A percentile compares a stretch with the other conserved stretches of the same genome.
Conservation (phyloP, 2,113 vertebrate species). For the Pluvianellus socialis region DNA sequence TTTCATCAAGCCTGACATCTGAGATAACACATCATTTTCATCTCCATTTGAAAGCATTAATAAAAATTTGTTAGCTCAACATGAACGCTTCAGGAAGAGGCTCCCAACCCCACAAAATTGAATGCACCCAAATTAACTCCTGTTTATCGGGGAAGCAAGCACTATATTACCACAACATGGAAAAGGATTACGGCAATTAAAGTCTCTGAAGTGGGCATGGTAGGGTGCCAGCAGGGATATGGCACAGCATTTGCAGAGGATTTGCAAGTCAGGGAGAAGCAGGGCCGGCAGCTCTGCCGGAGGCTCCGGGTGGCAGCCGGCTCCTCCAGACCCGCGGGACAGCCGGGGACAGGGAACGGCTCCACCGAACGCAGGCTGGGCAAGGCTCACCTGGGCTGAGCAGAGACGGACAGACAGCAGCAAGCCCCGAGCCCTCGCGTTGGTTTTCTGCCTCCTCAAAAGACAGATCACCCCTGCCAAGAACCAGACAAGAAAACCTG, state of each 20-base stretch:
- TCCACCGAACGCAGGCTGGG: no score
- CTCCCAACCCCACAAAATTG: not conserved
- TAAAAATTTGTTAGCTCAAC: constrained; percentile 16
- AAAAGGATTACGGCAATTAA: not conserved
- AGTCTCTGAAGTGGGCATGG: not conserved
- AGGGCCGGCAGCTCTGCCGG: not conserved
- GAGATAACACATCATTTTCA: constrained; percentile 1
- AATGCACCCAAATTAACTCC: not conserved
- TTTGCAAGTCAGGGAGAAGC: not conserved
- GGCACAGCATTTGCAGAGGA: not conserved
- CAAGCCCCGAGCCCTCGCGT: rapidly evolving
- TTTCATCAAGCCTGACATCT: not conserved
- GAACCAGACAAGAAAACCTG: not conserved
- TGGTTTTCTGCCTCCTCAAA: not conserved
- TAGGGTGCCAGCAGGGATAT: rapidly evolving
- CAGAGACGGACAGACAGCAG: no score
- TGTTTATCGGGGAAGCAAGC: not conserved
- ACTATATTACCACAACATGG: not conserved
- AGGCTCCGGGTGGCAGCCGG: not conserved
- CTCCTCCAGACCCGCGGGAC: not conserved
- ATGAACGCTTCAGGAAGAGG: not conserved
- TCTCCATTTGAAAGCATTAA: constrained; percentile 13
- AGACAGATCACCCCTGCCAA: not conserved
- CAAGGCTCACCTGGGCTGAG: not conserved
- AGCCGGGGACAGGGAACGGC: rapidly evolving